A percentile compares a stretch with the other conserved stretches of the same genome.
These are phyloP conservation scores for Meteorus sp. DNA, from an alignment of 1,140 invertebrate genomes.

Conservation along the genomic window DNA sequence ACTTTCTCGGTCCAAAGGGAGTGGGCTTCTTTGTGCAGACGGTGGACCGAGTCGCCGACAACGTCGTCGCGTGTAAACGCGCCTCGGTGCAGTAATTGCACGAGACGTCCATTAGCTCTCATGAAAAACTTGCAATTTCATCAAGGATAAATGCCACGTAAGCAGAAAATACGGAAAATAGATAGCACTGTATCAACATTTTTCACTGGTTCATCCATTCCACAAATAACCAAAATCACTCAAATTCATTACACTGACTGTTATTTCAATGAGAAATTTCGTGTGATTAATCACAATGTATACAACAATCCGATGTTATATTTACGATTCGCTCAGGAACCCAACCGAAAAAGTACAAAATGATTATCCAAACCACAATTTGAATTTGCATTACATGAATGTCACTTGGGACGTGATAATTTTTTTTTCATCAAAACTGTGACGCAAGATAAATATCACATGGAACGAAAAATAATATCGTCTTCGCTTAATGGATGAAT, in stretches of 20 bases:
- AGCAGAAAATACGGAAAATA: background rate
- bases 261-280: too few relatives aligned
- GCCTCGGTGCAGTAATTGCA: constrained; percentile 27
- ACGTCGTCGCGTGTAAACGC: constrained; percentile 23
- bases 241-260: too few relatives aligned
- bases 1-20: background rate
- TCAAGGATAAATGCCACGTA: background rate
- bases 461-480: background rate
- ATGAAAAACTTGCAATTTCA: background rate
- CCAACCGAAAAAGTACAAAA: too few relatives aligned
- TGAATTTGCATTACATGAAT: too few relatives aligned
- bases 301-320: too few relatives aligned
- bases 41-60: background rate
- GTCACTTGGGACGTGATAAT: too few relatives aligned
- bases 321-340: too few relatives aligned
- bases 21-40: constrained; percentile 10
- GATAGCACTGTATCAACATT: too few relatives aligned
- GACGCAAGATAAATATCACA: background rate
- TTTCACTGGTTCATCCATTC: too few relatives aligned
- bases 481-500: constrained; percentile 5
- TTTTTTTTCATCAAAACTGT: background rate
- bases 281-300: too few relatives aligned
- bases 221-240: too few relatives aligned
- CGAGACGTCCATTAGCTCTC: constrained; percentile 22
- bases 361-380: too few relatives aligned